Evolutionary conservation across 2,888 invertebrate species (phyloP), one percentile per base, ranked within the genome.

Genomic region (Ornithoptera priamus): DNA sequence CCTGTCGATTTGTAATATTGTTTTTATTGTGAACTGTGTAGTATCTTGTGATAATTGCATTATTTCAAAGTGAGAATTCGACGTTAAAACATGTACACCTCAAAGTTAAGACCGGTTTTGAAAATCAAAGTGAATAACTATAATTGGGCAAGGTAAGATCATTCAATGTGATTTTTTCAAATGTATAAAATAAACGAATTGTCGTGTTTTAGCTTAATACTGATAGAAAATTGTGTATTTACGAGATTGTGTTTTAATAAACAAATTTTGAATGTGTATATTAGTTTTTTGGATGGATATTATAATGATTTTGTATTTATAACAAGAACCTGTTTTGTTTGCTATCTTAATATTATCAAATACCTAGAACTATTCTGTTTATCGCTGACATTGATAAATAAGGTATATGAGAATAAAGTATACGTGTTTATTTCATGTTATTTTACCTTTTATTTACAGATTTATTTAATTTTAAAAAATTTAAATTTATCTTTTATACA

Each of bases 131-230:
- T 61, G 42, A 57, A 56, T 62, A 57, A 60, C 22, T 57, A 64
- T 24, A 57, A 57, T 60, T 36, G 30, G 20, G 6, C 39, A 24
- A 67, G 70, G 70, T 71, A 67, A 65, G 66, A 10, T 42, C 22
- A 6, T 22, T 15, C 10, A 57, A n/a, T 53, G 17, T 17, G 50
- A 5, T 50, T 4, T 18, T 53, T 53, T 53, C 6, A 3, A 53
- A n/a, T 6, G 18, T n/a, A 6, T 1, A 53, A 53, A 53, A 15
- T 50, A 50, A 15, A 50, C 18, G 18, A 53, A 6, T 53, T n/a
- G n/a, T 12, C n/a, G 6, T 46, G 1, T n/a, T n/a, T 18, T 53
- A n/a, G 2, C 1, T 5, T n/a, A n/a, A 18, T n/a, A 53, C 12
- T 46, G 12, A 46, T 15, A 39, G 10, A 39, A 39, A 10, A 39